Percentiles rank a stretch among this genome's conserved stretches.
These are phyloP conservation scores for Holacanthus passer DNA, from an alignment of 2,113 vertebrate species.

Conservation along the genomic window DNA sequence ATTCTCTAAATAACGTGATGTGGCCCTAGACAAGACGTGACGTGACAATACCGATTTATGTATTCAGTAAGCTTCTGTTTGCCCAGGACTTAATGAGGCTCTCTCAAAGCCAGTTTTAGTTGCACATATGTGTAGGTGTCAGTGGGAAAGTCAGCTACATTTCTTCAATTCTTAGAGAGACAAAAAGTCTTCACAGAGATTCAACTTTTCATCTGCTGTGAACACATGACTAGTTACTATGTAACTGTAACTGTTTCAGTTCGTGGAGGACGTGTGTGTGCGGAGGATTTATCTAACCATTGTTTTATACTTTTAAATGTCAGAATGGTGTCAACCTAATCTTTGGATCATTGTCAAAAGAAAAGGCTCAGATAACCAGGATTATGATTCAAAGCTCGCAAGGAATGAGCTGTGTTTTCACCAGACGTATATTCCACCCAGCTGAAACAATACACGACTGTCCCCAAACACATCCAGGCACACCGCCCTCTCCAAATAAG, in stretches of 20 bases:
- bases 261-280: neutral
- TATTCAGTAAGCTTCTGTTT: neutral
- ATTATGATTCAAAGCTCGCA: constrained; percentile 19
- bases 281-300: neutral
- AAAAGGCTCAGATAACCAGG: constrained; percentile 30
- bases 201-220: neutral
- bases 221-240: neutral
- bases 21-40: neutral
- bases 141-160: neutral
- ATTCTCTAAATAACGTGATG: neutral
- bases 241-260: neutral
- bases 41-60: neutral
- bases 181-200: neutral
- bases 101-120: neutral
- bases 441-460: constrained; percentile 78
- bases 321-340: constrained; percentile 8
- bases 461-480: constrained; percentile 54
- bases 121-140: neutral
- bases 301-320: constrained; percentile 2
- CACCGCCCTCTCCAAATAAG: constrained; percentile 57
- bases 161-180: neutral
- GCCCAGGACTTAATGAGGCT: neutral
- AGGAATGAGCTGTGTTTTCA: constrained; percentile 35
- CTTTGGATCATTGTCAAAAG: constrained; percentile 10
- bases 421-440: constrained; percentile 60